These are phyloP conservation scores for Eilema sororculum DNA, from an alignment of 2,888 invertebrate genomes.

Conservation along the genomic window DNA sequence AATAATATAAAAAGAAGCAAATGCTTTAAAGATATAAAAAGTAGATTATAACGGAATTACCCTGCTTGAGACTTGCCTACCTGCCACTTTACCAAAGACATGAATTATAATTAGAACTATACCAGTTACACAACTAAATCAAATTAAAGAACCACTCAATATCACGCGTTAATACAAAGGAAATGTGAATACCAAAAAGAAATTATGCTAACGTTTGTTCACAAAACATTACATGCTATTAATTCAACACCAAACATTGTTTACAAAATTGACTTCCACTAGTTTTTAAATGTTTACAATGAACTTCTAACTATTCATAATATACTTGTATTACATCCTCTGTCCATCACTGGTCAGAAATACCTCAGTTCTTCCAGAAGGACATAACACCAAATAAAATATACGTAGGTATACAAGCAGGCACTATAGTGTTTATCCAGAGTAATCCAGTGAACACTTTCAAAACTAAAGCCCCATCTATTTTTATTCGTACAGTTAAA, in stretches of 20 bases:
- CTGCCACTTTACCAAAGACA: neutral
- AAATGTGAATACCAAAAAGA: neutral
- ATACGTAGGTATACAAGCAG: too few relatives aligned
- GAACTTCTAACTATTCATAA: neutral
- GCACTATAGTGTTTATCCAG: conserved; percentile 10
- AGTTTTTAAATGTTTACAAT: neutral
- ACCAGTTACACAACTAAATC: too few relatives aligned
- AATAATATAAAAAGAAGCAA: too few relatives aligned
- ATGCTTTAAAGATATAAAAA: too few relatives aligned
- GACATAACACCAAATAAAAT: neutral
- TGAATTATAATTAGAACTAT: neutral
- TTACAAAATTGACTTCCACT: neutral
- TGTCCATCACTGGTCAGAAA: neutral
- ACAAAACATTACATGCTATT: neutral
- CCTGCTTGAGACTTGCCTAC: neutral
- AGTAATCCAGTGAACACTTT: conserved; percentile 46
- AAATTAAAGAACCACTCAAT: neutral
- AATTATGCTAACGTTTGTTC: neutral
- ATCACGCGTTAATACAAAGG: neutral
- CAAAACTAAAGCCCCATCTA: conserved; percentile 45
- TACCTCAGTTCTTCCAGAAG: neutral
- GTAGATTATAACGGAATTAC: too few relatives aligned
- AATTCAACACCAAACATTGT: neutral
- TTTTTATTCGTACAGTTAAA: conserved; percentile 44
- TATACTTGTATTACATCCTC: neutral